These are phyloP conservation scores for Oreohelix idahoensis DNA, from an alignment of 1,140 invertebrate species.

Conservation along the genomic window DNA sequence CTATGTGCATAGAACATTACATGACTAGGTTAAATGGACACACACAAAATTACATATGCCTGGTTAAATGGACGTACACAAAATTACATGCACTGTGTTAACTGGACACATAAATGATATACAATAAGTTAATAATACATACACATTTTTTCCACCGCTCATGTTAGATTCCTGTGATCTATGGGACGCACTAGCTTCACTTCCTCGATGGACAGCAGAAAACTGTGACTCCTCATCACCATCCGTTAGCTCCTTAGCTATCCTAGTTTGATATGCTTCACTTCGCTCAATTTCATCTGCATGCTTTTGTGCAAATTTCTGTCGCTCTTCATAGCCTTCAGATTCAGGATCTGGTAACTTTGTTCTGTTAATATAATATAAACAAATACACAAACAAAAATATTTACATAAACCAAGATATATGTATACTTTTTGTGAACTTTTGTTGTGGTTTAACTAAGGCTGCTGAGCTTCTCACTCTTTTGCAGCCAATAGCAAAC, in stretches of 20 bases:
- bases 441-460: no score
- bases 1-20: no score
- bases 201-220: slow-evolving; percentile 25
- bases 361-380: slow-evolving; percentile 10
- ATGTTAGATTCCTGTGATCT: not conserved
- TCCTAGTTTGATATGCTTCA: slow-evolving; percentile 22
- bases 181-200: not conserved
- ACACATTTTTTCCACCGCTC: not conserved
- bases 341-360: slow-evolving; percentile 31
- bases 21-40: no score
- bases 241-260: slow-evolving; percentile 25
- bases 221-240: slow-evolving; percentile 27
- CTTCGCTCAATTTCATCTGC: slow-evolving; percentile 33
- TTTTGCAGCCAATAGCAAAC: no score
- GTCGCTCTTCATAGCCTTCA: slow-evolving; percentile 27
- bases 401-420: no score
- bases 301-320: slow-evolving; percentile 31
- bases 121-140: no score
- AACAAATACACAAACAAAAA: not conserved
- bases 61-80: no score
- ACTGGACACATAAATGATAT: no score
- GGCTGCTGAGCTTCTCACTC: no score
- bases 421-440: no score
- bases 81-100: no score
- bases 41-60: no score